phyloP scores from a whole-genome alignment of 1,140 invertebrate species.

The Bombus vancouverensis region DNA sequence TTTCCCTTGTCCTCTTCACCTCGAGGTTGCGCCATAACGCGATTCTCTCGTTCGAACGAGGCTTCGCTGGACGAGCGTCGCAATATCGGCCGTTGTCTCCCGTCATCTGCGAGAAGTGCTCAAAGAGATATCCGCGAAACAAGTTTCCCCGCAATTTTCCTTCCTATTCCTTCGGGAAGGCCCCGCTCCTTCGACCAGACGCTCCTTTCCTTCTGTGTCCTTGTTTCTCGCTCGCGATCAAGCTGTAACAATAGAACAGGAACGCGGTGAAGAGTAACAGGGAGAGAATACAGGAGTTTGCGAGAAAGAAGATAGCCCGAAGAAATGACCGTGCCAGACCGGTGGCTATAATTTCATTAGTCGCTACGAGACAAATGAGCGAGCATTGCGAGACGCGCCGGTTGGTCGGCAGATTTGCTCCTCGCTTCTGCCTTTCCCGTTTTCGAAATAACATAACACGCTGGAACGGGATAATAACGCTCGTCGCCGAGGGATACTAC shows the following conservation, averaged over 20 bases:
- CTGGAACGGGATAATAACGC: conserved; percentile 61
- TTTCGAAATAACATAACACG: conserved; percentile 70
- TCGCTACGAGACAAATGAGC: conserved; percentile 81
- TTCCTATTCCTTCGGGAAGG: conserved; percentile 49
- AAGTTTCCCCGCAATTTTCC: conserved; percentile 77
- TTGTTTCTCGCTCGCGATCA: conserved; percentile 27
- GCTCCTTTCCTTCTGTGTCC: conserved; percentile 2
- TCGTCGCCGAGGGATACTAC: conserved; percentile 12
- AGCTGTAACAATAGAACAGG: not conserved
- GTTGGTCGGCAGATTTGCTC: conserved; percentile 78
- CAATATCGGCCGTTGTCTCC: conserved; percentile 69
- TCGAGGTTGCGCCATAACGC: conserved; percentile 6
- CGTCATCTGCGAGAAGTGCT: conserved; percentile 77
- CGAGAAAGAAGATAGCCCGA: conserved; percentile 49
- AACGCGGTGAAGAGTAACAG: not conserved
- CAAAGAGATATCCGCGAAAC: conserved; percentile 76
- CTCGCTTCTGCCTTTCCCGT: conserved; percentile 39
- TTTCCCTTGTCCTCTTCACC: conserved; percentile 10
- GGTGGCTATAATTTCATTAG: conserved; percentile 82
- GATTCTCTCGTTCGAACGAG: conserved; percentile 25
- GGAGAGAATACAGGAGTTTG: conserved; percentile 10
- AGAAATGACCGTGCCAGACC: conserved; percentile 74
- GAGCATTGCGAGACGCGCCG: conserved; percentile 81
- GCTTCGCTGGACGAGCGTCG: conserved; percentile 56
- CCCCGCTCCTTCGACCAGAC: not conserved